Evolutionary conservation across 2,113 vertebrate genomes (phyloP), one percentile per base, ranked within the genome.

Genomic region (Corapipo altera): DNA sequence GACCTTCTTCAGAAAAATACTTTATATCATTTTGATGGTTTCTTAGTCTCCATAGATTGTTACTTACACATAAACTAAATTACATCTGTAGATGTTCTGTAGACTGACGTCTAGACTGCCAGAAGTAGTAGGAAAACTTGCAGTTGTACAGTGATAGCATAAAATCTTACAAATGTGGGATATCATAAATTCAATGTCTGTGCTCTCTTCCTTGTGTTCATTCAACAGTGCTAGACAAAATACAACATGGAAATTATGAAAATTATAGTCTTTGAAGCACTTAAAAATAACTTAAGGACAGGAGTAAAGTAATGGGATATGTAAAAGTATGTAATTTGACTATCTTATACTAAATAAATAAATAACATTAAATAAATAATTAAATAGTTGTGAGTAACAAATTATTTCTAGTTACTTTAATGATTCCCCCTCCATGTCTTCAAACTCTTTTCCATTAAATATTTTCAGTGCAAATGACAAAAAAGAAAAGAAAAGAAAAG

Each of bases 101-200:
- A 92, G 85, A 49, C 65, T 92, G 77, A 69, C 86, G 80, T 96
- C 85, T 96, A 96, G 95, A 91, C 55, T 95, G 83, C 64, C 80
- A 87, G 95, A 96, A 96, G 61, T 61, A 95, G 75, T 75, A 90
- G 96, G 94, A 98, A 97, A 94, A 93, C 93, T 95, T 88, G 64
- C 66, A 94, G 89, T 8, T 14, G 0, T 43, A 54, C 33, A 24
- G 2, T 52, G 55, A 21, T 24, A 54, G 12, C 32, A 64, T 58
- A 97, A 96, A 97, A 97, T 93, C 91, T 94, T 94, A 73, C 77
- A 95, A 95, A 91, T 91, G 66, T 74, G 65, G 46, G 77, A 91
- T 93, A 71, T 95, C 66, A 72, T 91, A 37, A 96, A 96, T 65
- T 96, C 80, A 67, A 77, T 92, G 83, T 93, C 79, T 91, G 80